These are phyloP conservation scores for Cosmia trapezina DNA, from an alignment of 2,888 invertebrate genomes.

Conservation along the genomic window DNA sequence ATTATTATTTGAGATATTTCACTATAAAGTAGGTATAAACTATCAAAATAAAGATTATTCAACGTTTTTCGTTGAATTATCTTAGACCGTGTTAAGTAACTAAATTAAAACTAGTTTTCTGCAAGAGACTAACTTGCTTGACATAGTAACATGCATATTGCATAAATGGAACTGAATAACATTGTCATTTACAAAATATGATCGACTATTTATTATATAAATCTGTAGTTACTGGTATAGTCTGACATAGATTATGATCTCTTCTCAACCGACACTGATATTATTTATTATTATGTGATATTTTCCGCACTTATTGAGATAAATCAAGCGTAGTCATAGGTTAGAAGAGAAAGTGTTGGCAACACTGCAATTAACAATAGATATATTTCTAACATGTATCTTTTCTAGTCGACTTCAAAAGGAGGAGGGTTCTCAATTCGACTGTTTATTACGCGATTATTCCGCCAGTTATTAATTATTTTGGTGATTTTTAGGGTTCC, in stretches of 20 bases:
- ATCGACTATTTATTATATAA: slow-evolving; percentile 35
- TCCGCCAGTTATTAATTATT: too few relatives aligned
- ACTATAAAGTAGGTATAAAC: too few relatives aligned
- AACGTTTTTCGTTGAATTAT: too few relatives aligned
- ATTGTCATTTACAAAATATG: neutral
- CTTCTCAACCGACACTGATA: neutral
- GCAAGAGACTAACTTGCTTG: neutral
- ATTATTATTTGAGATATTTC: neutral
- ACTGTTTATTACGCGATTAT: too few relatives aligned
- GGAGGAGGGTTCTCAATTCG: too few relatives aligned
- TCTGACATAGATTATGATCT: slow-evolving; percentile 20
- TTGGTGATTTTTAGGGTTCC: too few relatives aligned
- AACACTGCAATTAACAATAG: slow-evolving; percentile 12
- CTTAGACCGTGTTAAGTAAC: neutral
- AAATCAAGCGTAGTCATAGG: slow-evolving; percentile 46
- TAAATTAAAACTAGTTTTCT: neutral
- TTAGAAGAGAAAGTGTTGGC: slow-evolving; percentile 35
- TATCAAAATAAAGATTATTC: neutral
- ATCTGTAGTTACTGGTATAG: neutral
- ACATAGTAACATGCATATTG: neutral
- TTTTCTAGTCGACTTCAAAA: neutral
- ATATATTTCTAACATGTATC: neutral
- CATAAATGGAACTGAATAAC: slow-evolving; percentile 20
- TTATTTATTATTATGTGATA: slow-evolving; percentile 40
- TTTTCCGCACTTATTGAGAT: slow-evolving; percentile 27